Evolutionary conservation across 2,113 vertebrate genomes (phyloP), one percentile per base, ranked within the genome.

Genomic region (Hipposideros armiger): DNA sequence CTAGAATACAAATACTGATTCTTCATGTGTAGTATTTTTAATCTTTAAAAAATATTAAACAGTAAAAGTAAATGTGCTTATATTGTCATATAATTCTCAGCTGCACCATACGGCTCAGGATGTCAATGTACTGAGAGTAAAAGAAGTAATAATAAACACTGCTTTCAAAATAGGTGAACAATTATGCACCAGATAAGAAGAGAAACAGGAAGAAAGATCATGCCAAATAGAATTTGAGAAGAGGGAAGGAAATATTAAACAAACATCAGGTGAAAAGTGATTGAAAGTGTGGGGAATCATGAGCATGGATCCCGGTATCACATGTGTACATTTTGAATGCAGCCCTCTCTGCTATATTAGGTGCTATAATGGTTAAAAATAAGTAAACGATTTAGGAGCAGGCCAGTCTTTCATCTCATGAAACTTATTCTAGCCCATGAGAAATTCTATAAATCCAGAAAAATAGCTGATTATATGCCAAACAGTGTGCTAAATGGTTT

Each of bases 1-100:
- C 30, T 84, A 36, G 45, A 58, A 70, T 64, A 62, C 26, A 47
- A 73, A 40, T 77, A 32, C n/a, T 30, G 73, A 60, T 45, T 93
- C 90, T 66, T 69, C 15, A 87, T 52, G 17, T 17, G 5, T 90
- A 28, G 0, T 24, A 84, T 13, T 90, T 87, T 72, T 26, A 87
- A 84, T 58, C 28, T 93, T 60, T 66, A 81, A 81, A 89, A 93
- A 95, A 30, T 82, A 74, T 45, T 70, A 52, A 93, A 45, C 4
- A 32, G 17, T 28, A 69, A 66, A 82, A 88, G 67, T 50, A 81
- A 91, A 66, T 72, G 11, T 72, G 42, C 19, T 54, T 52, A 86
- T 10, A 84, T 36, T 24, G 28, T 73, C 58, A 70, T 54, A 60
- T 40, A 58, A 67, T 28, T 81, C 54, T 85, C 40, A 60, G 30